Base-by-base conservation (phyloP, 2,113 vertebrate species). In the Sitta europaea region DNA sequence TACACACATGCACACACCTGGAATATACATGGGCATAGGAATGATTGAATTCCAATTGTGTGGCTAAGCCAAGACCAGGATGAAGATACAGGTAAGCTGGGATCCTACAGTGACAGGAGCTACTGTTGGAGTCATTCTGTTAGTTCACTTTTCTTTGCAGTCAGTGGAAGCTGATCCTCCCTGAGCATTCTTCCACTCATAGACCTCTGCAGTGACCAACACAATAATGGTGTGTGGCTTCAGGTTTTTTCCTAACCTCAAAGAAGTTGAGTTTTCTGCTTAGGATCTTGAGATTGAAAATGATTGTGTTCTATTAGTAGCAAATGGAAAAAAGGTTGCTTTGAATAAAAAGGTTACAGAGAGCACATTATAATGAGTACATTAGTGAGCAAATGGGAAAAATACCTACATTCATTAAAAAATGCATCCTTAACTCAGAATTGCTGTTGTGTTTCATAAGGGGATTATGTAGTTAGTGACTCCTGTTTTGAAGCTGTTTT, bases 311-410 rank as follows among this genome's bases (percentile, higher is more conserved):
- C 61, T 57, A 14, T 73, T 86, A 80, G 65, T 17, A 75, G 71
- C 77, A 91, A 91, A 90, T 85, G 35, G 54, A 51, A 74, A 55
- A 72, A 74, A 55, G 29, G 16, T 25, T 77, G 24, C 29, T 65
- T 66, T 68, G 47, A 35, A 38, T 35, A 36, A 78, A 40, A 66
- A 58, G 6, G 8, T 90, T 90, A 20, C 17, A 73, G 59, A 36
- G 48, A 67, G 55, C 75, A 43, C 25, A 33, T 62, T 55, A 36
- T 68, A 62, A 62, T 53, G 61, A 86, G 66, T 78, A 58, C 71
- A 42, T 92, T 75, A 90, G 61, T 65, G 43, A 90, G 70, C 73
- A 93, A 87, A 77, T 81, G 80, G 75, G 68, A 58, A 55, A 67
- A 92, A 72, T 54, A 77, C 21, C 54, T 8, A 0, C 51, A 29